Base-by-base conservation (phyloP, 2,113 vertebrate genomes). In the Elachura formosa region DNA sequence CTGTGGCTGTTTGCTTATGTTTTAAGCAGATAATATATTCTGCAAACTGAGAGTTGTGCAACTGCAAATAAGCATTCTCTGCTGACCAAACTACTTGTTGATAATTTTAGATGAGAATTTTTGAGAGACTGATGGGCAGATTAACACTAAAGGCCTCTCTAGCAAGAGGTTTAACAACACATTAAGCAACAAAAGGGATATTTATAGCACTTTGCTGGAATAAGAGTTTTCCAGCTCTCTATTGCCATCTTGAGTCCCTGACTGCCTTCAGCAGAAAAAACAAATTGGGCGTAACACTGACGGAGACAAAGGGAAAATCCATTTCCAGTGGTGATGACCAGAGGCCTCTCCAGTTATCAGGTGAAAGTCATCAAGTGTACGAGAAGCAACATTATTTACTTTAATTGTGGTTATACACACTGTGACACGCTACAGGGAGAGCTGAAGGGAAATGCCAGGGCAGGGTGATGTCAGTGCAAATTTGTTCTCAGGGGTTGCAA, bases 201-300 rank as follows among this genome's bases (percentile, higher is more conserved):
- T 97, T 91, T 96, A 78, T 91, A 87, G 88, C 58, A 41, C 33
- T 89, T 56, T 28, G 54, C 80, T 41, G 41, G 43, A 69, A 62
- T 28, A 34, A 7, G 19, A 1, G 43, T 84, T 96, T 73, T 75
- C 77, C 68, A 89, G 95, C 94, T 97, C 95, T 79, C 95, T 96
- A 75, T 93, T 96, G 97, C 97, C 97, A 97, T 94, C 97, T 95
- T 95, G 92, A 96, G 97, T 89, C 54, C 61, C 54, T 43, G 71
- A 4, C 26, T 17, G 20, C 10, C 38, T 91, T 48, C 29, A 48
- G 16, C 83, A 90, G 82, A 66, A 93, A 81, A 45, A 38, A 12
- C 31, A 69, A 43, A 38, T 26, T 33, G n/a, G 61, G 84, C 0
- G 13, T 90, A 41, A 49, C 72, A 40, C 13, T 0, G 3, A 34